phyloP scores from a whole-genome alignment of 2,797 vertebrate genomes.

The Rhinogobio ventralis region DNA sequence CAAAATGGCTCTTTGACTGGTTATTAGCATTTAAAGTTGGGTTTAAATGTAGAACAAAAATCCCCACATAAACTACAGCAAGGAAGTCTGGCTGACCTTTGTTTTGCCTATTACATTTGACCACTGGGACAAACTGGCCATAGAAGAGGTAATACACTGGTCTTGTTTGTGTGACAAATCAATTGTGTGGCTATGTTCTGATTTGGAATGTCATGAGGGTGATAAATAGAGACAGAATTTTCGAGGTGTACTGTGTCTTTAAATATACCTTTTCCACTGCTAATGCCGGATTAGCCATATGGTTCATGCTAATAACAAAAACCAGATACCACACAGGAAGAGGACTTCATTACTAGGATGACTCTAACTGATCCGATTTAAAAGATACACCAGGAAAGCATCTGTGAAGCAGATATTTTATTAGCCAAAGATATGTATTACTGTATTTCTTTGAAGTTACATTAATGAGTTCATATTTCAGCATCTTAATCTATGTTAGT shows the following conservation, averaged over 20 bases:
- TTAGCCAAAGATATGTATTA: constrained; percentile 9
- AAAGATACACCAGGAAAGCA: background rate
- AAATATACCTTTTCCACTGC: background rate
- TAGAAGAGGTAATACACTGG: background rate
- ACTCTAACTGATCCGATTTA: constrained; percentile 11
- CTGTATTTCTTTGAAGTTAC: constrained; percentile 28
- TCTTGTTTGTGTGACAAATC: background rate
- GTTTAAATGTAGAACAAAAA: constrained; percentile 53
- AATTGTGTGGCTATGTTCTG: background rate
- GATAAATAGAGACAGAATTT: background rate
- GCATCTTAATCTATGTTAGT: constrained; percentile 30
- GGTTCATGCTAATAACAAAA: background rate
- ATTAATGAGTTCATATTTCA: constrained; percentile 19
- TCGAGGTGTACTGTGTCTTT: background rate
- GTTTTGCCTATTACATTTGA: constrained; percentile 24
- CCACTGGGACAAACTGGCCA: constrained; percentile 1
- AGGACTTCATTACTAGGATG: background rate
- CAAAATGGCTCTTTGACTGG: constrained; percentile 72
- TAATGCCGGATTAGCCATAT: background rate
- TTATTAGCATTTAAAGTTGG: constrained; percentile 66
- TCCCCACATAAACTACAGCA: background rate
- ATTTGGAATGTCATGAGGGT: background rate
- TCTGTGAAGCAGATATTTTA: constrained; percentile 8
- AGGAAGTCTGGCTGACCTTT: constrained; percentile 38
- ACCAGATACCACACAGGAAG: constrained; percentile 16